phyloP scores from a whole-genome alignment of 2,797 vertebrate genomes.

The Tinamus major region DNA sequence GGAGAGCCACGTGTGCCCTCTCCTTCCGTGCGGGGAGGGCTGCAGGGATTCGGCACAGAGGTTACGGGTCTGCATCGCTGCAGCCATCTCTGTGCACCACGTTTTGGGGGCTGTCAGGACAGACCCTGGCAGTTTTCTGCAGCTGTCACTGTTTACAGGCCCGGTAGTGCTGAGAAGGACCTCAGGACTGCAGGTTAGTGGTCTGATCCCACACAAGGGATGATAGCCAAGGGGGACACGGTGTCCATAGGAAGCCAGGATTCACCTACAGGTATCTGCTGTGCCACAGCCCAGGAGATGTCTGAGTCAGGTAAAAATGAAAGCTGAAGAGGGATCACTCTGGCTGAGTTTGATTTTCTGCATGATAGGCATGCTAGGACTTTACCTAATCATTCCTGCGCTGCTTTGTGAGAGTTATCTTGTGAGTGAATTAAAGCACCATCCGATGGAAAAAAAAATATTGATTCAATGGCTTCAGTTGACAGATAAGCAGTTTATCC shows the following conservation, averaged over 20 bases:
- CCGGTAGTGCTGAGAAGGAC: neutral
- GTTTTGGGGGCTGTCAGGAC: neutral
- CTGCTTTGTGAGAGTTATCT: neutral
- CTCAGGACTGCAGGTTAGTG: neutral
- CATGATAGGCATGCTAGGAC: neutral
- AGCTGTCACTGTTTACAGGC: neutral
- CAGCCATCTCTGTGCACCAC: accelerated
- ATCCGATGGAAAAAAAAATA: neutral
- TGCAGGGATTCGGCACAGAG: neutral
- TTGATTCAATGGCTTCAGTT: conserved; percentile 11
- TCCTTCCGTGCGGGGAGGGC: neutral
- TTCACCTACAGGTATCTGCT: neutral
- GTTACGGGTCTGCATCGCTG: accelerated
- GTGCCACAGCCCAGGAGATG: neutral
- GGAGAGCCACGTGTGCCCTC: neutral
- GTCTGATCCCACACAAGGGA: neutral
- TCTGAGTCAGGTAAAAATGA: neutral
- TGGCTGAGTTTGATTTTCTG: conserved; percentile 12
- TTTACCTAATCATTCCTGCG: neutral
- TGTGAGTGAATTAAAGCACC: conserved; percentile 20
- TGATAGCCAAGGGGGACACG: neutral
- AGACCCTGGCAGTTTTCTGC: neutral
- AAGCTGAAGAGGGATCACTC: neutral
- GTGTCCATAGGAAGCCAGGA: conserved; percentile 1
- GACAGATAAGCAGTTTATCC: neutral